Base-by-base conservation (phyloP, 1,140 invertebrate genomes). In the Bombus sibiricus region DNA sequence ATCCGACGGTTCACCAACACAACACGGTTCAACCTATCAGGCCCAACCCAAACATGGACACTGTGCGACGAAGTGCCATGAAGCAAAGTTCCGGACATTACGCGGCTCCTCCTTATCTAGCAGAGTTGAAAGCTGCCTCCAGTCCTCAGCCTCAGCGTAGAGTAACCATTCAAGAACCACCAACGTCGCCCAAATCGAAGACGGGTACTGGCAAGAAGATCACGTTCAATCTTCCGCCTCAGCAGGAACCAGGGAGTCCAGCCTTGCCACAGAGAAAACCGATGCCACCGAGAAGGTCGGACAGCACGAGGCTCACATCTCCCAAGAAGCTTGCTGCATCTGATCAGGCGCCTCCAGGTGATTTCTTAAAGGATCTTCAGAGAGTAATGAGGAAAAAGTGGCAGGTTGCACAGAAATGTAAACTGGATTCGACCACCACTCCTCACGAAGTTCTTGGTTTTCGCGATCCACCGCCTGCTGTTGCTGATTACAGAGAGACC, bases 331-430 rank as follows among this genome's bases (percentile, higher is more conserved):
- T 97, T 32, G 96, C 96, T 0, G 96, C 97, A 41, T 97, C 97
- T 0, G 96, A 96, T 53, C 96, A 96, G 81, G 97, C 98, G 90
- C 98, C 98, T 3, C 98, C 98, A 0, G 96, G 96, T 9, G 97
- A 98, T 71, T 99, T 99, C 90, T 95, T 99, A 15, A 97, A 97
- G 92, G 98, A 99, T 94, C 95, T 99, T 13, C 98, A 99, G 89
- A 95, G 98, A 72, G 98, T 99, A 0, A 98, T 99, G 97, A 96
- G 98, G 74, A 98, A 98, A 89, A 99, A 99, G 92, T 98, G 98
- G 98, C 98, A 98, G 92, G 98, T 98, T 3, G 98, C 98, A 0
- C 98, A 99, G 88, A 98, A 98, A 91, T 98, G 98, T 92, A 98
- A 98, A 94, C 93, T 97, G 2, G 98, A 98, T 92, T 96, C 97